Conservation (phyloP, 2,797 vertebrate species). For the Typhlichthys subterraneus region DNA sequence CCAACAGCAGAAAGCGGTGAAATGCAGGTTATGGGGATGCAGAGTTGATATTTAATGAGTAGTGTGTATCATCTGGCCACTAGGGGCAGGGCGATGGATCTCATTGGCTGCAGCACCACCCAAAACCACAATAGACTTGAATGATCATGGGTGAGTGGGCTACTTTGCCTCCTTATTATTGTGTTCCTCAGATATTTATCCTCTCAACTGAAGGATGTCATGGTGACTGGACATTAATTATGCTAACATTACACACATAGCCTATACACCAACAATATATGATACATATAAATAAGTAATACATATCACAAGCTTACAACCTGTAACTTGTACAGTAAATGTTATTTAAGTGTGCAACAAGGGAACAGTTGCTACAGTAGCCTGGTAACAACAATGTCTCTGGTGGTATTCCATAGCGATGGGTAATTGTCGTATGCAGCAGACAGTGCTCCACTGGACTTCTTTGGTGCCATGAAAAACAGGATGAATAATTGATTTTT, state of each 20-base stretch:
- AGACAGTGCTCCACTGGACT: conserved; percentile 21
- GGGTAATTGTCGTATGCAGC: conserved; percentile 54
- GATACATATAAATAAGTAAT: not conserved
- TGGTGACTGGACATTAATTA: no score
- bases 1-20: not conserved
- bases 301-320: not conserved
- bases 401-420: conserved; percentile 5
- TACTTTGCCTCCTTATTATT: no score
- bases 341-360: not conserved
- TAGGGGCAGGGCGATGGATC: no score
- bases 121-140: no score
- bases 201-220: no score
- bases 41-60: not conserved
- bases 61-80: no score
- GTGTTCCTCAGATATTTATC: no score
- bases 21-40: not conserved
- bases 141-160: no score
- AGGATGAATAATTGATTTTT: conserved; percentile 69
- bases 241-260: no score
- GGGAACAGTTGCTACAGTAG: conserved; percentile 8
- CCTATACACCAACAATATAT: no score
- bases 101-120: no score
- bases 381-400: not conserved
- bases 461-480: conserved; percentile 54
- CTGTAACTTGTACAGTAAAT: not conserved